These are phyloP conservation scores for Meghimatium bilineatum DNA, from an alignment of 2,888 invertebrate species.

Conservation along the genomic window DNA sequence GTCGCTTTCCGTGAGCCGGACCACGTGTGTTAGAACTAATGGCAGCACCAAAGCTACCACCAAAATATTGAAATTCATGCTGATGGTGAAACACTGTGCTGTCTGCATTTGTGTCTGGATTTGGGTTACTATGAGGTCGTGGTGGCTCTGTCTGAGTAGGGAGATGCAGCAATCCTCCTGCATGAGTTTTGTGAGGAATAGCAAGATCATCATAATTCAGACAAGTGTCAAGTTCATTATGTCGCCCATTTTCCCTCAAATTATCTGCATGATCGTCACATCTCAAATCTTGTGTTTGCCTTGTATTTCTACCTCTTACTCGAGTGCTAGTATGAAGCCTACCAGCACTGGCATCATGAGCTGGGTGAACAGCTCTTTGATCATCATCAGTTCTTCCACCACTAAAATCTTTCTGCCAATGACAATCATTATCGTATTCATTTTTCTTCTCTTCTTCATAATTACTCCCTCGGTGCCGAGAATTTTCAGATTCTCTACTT, in stretches of 20 bases:
- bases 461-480: conserved; percentile 5
- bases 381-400: conserved; percentile 6
- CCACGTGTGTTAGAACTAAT: conserved; percentile 43
- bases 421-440: neutral
- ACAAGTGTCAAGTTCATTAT: neutral
- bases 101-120: conserved; percentile 11
- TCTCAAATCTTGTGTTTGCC: conserved; percentile 5
- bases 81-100: conserved; percentile 17
- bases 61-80: neutral
- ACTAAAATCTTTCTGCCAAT: conserved; percentile 1
- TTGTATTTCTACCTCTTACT: conserved; percentile 18
- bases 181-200: conserved; percentile 23
- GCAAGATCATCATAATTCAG: conserved; percentile 31
- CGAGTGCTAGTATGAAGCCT: neutral
- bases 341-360: conserved; percentile 36
- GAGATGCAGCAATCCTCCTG: conserved; percentile 16
- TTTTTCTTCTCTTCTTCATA: conserved; percentile 11
- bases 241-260: neutral
- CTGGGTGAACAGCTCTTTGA: conserved; percentile 40
- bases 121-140: conserved; percentile 43
- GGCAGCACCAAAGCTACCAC: conserved; percentile 1
- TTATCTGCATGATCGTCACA: neutral
- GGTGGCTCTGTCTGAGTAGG: conserved; percentile 44
- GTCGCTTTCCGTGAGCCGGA: conserved; percentile 41
- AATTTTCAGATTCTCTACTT: conserved; percentile 8